Evolutionary conservation across 2,888 invertebrate genomes (phyloP).

Genomic region (Phania funesta): DNA sequence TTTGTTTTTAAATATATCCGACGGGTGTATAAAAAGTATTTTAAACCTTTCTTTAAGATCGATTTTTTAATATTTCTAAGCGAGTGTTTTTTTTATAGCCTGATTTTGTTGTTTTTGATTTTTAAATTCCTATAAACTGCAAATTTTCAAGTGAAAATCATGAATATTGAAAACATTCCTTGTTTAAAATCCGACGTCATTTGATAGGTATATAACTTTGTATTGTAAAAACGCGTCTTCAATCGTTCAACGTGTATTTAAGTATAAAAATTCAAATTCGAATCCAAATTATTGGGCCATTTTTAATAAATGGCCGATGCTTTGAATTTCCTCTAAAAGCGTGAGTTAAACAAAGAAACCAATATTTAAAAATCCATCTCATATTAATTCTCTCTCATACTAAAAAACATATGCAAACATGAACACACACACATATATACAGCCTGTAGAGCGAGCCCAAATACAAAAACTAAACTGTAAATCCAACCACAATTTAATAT

Average conservation of each 20-base stretch:
- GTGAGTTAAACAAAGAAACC: slow-evolving; percentile 51
- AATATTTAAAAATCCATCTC: slow-evolving; percentile 20
- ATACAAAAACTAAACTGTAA: slow-evolving; percentile 27
- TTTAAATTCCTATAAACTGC: neutral
- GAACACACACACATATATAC: neutral
- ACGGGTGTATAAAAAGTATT: too few relatives aligned
- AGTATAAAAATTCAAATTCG: slow-evolving; percentile 78
- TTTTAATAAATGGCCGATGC: slow-evolving; percentile 59
- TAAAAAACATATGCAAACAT: neutral
- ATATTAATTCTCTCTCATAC: slow-evolving; percentile 12
- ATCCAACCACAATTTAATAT: slow-evolving; percentile 50
- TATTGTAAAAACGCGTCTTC: slow-evolving; percentile 71
- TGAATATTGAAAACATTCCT: neutral
- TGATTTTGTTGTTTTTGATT: neutral
- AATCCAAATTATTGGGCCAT: slow-evolving; percentile 74
- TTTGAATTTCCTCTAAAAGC: slow-evolving; percentile 26
- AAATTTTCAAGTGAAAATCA: neutral
- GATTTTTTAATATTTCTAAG: too few relatives aligned
- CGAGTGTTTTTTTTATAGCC: neutral
- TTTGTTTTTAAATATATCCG: too few relatives aligned
- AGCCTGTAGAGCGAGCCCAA: slow-evolving; percentile 22
- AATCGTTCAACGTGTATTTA: slow-evolving; percentile 67
- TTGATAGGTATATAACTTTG: neutral
- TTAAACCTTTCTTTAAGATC: too few relatives aligned
- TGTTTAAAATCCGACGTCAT: slow-evolving; percentile 25